Base-by-base conservation (phyloP, 2,888 invertebrate genomes). In the Drosophila rellima region DNA sequence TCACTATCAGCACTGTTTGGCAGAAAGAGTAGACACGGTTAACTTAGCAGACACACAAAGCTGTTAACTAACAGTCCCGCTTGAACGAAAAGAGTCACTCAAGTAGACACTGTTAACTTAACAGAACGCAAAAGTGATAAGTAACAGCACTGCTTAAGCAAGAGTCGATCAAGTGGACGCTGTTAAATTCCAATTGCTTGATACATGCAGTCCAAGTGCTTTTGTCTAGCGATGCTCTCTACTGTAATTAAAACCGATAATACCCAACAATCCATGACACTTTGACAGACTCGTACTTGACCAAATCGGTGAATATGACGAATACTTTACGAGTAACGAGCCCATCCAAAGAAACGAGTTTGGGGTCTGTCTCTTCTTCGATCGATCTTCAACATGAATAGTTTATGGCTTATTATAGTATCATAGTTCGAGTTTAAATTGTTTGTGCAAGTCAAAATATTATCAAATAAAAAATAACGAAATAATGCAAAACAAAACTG, bases 81-180 rank as follows among this genome's bases (percentile, higher is more conserved):
- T 51, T n/a, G 96, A 78, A 95, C 95, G 37, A 95, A 95, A 96
- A 92, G 95, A 95, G 92, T 95, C 92, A 61, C 88, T 92, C 37
- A 92, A 92, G 59, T 92, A 86, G 35, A 18, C 7, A 1, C 42
- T 51, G 56, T 68, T 50, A 23, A 13, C 50, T 56, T 47, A 15
- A 39, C 52, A 56, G 54, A 29, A 7, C 10, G 20, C 37, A 31
- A 23, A 11, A 23, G 70, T 70, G 73, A 33, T 48, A 17, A 37
- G 11, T 47, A 96, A 91, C 94, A 95, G 81, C 93, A 42, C 68
- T 73, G 74, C 15, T 51, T n/a, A 96, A 78, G 95, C 95, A 1
- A 5, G 2, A 35, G 4, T 11, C 23, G 37, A n/a, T 1, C 10
- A 31, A 48, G n/a, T 13, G 7, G 10, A 13, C 37, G 1, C 63